phyloP scores from a whole-genome alignment of 2,113 vertebrate genomes.

The Pholis gunnellus region DNA sequence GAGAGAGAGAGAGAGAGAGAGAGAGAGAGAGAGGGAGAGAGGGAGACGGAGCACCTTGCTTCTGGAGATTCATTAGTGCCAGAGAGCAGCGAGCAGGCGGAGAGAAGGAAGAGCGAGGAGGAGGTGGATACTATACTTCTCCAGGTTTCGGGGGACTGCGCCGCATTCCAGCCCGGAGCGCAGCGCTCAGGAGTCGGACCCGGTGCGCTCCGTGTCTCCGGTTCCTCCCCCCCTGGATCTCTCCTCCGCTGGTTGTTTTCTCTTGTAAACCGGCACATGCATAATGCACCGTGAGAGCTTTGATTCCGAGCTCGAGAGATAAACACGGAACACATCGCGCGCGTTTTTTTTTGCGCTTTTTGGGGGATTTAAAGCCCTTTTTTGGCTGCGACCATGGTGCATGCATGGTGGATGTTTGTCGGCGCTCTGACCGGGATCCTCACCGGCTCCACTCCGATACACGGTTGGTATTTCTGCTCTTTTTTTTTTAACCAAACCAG shows the following conservation, averaged over 20 bases:
- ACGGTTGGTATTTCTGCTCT: conserved; percentile 82
- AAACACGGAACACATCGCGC: conserved; percentile 6
- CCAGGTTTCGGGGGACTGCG: conserved; percentile 41
- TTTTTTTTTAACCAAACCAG: background rate
- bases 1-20: too few relatives aligned
- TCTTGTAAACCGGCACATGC: background rate
- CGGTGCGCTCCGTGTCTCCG: conserved; percentile 32
- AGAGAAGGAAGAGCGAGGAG: background rate
- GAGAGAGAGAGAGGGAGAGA: background rate
- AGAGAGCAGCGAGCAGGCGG: background rate
- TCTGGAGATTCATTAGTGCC: background rate
- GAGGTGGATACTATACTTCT: conserved; percentile 15
- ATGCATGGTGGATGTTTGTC: conserved; percentile 75
- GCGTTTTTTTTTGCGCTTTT: background rate
- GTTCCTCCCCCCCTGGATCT: background rate
- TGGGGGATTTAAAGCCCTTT: conserved; percentile 56
- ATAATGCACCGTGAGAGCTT: conserved; percentile 50
- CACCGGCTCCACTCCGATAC: conserved; percentile 50
- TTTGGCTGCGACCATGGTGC: conserved; percentile 71
- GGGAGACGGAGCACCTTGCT: background rate
- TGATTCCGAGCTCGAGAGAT: conserved; percentile 29
- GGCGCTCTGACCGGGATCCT: conserved; percentile 73
- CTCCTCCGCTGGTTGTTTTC: conserved; percentile 7
- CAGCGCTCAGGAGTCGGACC: conserved; percentile 59
- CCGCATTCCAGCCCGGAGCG: conserved; percentile 59